A percentile compares a stretch with the other conserved stretches of the same genome.
These are phyloP conservation scores for Microdon myrmicae DNA, from an alignment of 2,888 invertebrate species.

Conservation along the genomic window DNA sequence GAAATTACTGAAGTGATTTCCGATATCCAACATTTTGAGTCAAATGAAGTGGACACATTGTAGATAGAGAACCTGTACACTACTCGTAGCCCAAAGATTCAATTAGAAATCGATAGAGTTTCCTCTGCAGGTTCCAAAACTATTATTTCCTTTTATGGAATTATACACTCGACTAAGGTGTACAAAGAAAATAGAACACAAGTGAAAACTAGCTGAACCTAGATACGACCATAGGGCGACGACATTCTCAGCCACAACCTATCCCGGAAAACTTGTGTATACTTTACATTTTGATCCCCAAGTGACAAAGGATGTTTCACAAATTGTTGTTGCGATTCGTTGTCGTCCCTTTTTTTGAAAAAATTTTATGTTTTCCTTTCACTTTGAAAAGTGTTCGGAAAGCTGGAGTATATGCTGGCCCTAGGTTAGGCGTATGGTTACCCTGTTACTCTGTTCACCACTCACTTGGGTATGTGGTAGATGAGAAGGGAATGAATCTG, in stretches of 20 bases:
- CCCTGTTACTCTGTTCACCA: slow-evolving; percentile 1
- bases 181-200: slow-evolving; percentile 4
- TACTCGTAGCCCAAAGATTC: slow-evolving; percentile 12
- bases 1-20: too few relatives aligned
- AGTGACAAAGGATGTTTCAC: slow-evolving; percentile 26
- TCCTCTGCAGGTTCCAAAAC: slow-evolving; percentile 29
- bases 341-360: slow-evolving; percentile 5
- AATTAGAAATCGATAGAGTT: slow-evolving; percentile 44
- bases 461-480: too few relatives aligned
- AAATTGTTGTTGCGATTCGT: neutral
- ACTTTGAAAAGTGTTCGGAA: too few relatives aligned
- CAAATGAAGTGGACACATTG: too few relatives aligned
- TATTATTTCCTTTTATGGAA: slow-evolving; percentile 30
- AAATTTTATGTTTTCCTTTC: neutral
- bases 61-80: too few relatives aligned
- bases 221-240: slow-evolving; percentile 7
- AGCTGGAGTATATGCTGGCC: too few relatives aligned
- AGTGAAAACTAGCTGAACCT: slow-evolving; percentile 2
- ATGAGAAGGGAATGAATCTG: too few relatives aligned
- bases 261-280: too few relatives aligned
- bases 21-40: too few relatives aligned
- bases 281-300: slow-evolving; percentile 41
- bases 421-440: too few relatives aligned
- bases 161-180: slow-evolving; percentile 12
- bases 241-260: slow-evolving; percentile 38